Evolutionary conservation across 2,797 vertebrate species (phyloP), one percentile per base, ranked within the genome.

Genomic region (Characodon lateralis): DNA sequence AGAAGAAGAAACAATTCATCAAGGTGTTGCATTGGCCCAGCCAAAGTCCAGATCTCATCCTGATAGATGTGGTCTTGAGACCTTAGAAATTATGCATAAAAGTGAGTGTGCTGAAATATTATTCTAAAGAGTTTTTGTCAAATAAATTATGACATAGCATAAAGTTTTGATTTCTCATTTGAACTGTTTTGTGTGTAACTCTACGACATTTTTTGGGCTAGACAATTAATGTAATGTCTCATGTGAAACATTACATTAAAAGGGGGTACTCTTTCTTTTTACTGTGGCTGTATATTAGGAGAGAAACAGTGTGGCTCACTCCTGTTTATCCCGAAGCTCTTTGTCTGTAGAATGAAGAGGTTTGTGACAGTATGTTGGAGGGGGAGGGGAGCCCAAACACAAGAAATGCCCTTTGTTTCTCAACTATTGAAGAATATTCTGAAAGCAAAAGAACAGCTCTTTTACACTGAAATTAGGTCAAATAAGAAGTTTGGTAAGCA

Each of bases 321-420:
- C 81, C 88, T 85, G 82, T 87, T 91, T 84, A 83, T 87, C 85
- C 83, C 81, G 72, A 53, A 82, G 82, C 77, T 88, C 88, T 92
- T 93, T 93, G 91, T 93, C 58, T 91, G 79, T 69, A 78, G 71
- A 81, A 85, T 73, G 61, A 73, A 87, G 87, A 87, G 85, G 76
- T 90, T 84, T 80, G 87, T 87, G 90, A 83, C 78, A 69, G 87
- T 83, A 86, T 78, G 59, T 69, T 18, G 68, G 65, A 74, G 90
- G 89, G 89, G 89, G 86, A 86, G 71, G 91, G 90, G 82, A 77
- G 72, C 74, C 73, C 59, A 74, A 71, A 90, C 90, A 89, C 92
- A 92, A 93, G 89, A 86, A 77, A 73, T 85, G 78, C 75, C 87
- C 85, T 93, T 94, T 94, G 92, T 94, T 90, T 81, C 89, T 83